Base-by-base conservation (phyloP, 2,113 vertebrate species). In the Catharus minimus region DNA sequence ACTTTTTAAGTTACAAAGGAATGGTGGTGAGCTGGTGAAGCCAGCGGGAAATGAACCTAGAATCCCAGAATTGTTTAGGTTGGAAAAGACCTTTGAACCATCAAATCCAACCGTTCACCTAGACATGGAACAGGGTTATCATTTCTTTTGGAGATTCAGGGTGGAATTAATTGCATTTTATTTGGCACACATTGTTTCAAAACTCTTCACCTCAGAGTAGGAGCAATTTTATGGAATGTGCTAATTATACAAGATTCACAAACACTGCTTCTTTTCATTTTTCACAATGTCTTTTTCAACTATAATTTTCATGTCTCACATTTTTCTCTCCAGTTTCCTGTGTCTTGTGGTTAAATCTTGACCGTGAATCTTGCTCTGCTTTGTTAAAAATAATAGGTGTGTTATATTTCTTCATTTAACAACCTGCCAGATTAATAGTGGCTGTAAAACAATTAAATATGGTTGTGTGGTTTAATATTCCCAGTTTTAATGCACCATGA, bases 391-490 rank as follows among this genome's bases (percentile, higher is more conserved):
- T 82, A 93, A 88, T 67, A 71, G 21, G 10, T 78, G 52, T 53
- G 19, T 74, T 84, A 5, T 67, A 72, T 76, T 93, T 69, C 92
- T 91, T 82, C 32, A 26, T 76, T 86, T 92, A 90, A 88, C 77
- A 87, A 47, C 33, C 68, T 85, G 44, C 61, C 64, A 39, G 87
- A 71, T 78, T 84, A 87, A 74, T 39, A 65, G 69, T 44, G 68
- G 84, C 91, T 91, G 92, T 90, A 76, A 91, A 93, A 91, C 62
- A 91, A 94, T 93, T 92, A 78, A 66, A 38, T 72, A n/a, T 30
- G 67, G 55, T 41, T 32, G 50, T 68, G 47, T 39, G 69, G 82
- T 86, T 88, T 75, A 82, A 88, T 66, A 76, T 83, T 76, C 74
- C 41, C n/a, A 23, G 46, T 49, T 82, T 85, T 81, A 88, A 78